Percentiles rank a stretch among this genome's conserved stretches.
Evolutionary conservation across 2,113 vertebrate species (phyloP).

Genomic region (Seriola dumerili): DNA sequence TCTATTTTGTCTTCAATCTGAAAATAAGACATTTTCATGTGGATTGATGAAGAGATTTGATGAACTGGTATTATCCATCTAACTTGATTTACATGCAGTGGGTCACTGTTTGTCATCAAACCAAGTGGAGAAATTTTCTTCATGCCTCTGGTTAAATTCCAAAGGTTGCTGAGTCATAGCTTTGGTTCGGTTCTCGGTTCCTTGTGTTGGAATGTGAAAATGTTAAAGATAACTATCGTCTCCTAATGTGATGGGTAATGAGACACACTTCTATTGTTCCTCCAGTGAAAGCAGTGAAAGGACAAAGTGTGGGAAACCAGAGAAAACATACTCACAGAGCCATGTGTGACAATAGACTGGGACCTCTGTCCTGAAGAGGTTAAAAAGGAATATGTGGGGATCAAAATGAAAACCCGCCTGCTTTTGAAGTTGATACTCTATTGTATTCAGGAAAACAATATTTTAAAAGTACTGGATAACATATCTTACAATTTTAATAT

Average conservation of each 20-base stretch:
- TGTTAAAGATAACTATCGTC: background rate
- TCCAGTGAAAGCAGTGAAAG: slow-evolving; percentile 29
- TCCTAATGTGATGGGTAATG: slow-evolving; percentile 17
- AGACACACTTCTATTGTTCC: slow-evolving; percentile 64
- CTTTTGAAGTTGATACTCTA: too few relatives aligned
- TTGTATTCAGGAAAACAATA: too few relatives aligned
- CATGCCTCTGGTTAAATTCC: background rate
- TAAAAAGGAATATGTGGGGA: background rate
- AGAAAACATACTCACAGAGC: background rate
- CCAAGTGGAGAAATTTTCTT: too few relatives aligned
- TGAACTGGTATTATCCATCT: background rate
- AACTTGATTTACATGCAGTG: background rate
- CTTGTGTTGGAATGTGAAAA: background rate
- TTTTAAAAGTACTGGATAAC: too few relatives aligned
- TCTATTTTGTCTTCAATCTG: too few relatives aligned
- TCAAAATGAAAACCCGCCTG: too few relatives aligned
- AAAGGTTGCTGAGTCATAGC: too few relatives aligned
- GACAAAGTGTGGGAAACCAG: background rate
- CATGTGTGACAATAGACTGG: slow-evolving; percentile 23
- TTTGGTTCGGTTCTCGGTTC: too few relatives aligned
- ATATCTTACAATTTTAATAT: too few relatives aligned
- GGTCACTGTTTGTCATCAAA: too few relatives aligned
- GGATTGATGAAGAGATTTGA: background rate
- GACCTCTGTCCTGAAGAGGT: slow-evolving; percentile 4
- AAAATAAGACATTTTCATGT: background rate